A percentile compares a stretch with the other conserved stretches of the same genome.
Evolutionary conservation across 2,888 invertebrate genomes (phyloP).

Genomic region (Cheilosia variabilis): DNA sequence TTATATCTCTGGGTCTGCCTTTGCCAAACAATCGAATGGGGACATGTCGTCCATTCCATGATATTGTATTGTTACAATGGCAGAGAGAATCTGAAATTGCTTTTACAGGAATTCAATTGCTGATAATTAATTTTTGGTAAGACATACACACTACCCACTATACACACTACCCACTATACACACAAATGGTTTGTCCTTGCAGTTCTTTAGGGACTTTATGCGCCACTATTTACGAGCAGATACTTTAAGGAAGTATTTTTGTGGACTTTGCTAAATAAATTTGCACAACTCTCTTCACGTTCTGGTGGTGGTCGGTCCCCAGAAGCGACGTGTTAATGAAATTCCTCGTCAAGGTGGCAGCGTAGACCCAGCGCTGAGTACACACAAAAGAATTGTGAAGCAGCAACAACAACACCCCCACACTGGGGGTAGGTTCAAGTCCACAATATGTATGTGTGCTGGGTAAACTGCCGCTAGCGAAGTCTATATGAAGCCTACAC

Average conservation of each 20-base stretch:
- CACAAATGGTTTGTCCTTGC: conserved; percentile 24
- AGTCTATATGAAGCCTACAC: conserved; percentile 43
- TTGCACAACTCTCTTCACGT: conserved; percentile 31
- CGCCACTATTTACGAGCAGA: conserved; percentile 14
- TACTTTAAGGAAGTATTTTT: conserved; percentile 22
- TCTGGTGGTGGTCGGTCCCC: conserved; percentile 14
- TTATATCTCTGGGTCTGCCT: conserved; percentile 33
- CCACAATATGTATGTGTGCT: conserved; percentile 39
- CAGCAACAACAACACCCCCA: not conserved
- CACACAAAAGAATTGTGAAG: conserved; percentile 57
- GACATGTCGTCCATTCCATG: conserved; percentile 69
- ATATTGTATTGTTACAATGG: conserved; percentile 56
- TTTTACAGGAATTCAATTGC: conserved; percentile 69
- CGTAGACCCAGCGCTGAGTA: conserved; percentile 34
- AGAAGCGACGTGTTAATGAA: conserved; percentile 66
- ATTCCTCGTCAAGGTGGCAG: conserved; percentile 69
- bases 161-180: conserved; percentile 28
- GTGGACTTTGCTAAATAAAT: conserved; percentile 24
- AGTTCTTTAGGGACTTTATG: conserved; percentile 14
- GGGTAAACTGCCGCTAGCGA: conserved; percentile 47
- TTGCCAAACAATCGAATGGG: conserved; percentile 69
- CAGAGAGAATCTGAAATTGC: conserved; percentile 52
- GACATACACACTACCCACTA: conserved; percentile 9
- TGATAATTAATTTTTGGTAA: conserved; percentile 68
- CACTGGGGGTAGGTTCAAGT: conserved; percentile 49